Evolutionary conservation across 1,140 invertebrate genomes (phyloP), one percentile per base, ranked within the genome.

Genomic region (Scaptodrosophila lebanonensis): DNA sequence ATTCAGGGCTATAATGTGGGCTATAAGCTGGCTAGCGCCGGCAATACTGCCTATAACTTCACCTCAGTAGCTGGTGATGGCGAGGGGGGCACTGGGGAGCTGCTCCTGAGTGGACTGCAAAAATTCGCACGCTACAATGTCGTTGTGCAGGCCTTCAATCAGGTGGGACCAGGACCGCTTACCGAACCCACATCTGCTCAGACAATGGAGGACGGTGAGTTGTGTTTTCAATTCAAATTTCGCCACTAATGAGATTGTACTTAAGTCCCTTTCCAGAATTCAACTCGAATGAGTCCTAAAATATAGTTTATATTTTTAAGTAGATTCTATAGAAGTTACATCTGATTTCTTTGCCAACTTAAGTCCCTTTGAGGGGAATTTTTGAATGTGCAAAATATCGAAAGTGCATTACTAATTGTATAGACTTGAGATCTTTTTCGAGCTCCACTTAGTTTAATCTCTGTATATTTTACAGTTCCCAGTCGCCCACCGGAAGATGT

Each of bases 111-210:
- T 7, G 91, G 90, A 11, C 87, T 97, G 20, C 88, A 91, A 38
- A 94, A 95, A 61, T 95, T 93, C 72, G 94, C 94, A 0, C 89
- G 92, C 47, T 97, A 97, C 71, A 91, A 91, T 1, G 89, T 96
- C 8, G 91, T 95, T 20, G 92, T 95, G 30, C 94, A 95, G 86
- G 94, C 95, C 1, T 96, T 94, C 84, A 97, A 97, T 88, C 91
- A 93, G 75, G 91, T 95, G 39, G 95, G 95, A 7, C 89, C 91
- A 1, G 95, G 95, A 17, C 95, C 95, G 2, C 87, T 93, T 0
- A 94, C 93, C 0, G 92, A 94, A 39, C 91, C 93, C 32, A 88
- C 92, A 0, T 89, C 91, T 0, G 92, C 93, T 0, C 92, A 94
- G 71, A 95, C 94, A n/a, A 88, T 94, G 82, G 93, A 95, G 86